Conservation (phyloP, 2,113 vertebrate genomes). For the Callithrix jacchus region DNA sequence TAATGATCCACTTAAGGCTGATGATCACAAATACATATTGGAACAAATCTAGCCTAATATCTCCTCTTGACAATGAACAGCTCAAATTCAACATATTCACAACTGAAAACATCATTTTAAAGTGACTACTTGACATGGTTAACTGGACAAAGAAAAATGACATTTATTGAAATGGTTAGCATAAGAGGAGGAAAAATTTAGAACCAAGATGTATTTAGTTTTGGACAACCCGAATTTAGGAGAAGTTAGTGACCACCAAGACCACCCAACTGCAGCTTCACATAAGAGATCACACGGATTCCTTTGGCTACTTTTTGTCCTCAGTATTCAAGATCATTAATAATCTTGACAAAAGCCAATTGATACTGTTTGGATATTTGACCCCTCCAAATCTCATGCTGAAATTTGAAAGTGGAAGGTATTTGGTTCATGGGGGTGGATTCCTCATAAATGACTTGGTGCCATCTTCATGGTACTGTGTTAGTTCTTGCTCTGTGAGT, state of each 20-base stretch:
- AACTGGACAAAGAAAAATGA: background rate
- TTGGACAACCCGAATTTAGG: too few relatives aligned
- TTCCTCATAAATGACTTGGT: background rate
- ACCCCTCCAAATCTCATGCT: background rate
- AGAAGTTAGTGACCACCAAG: background rate
- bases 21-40: background rate
- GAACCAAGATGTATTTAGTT: too few relatives aligned
- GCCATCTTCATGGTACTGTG: background rate
- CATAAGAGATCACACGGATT: background rate
- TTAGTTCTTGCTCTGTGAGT: background rate
- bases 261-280: background rate
- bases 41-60: background rate
- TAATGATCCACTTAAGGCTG: background rate
- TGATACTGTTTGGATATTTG: background rate
- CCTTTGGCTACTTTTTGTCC: background rate
- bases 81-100: background rate
- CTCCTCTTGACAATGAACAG: background rate
- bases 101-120: background rate
- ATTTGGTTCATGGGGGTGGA: background rate
- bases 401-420: background rate
- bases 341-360: background rate
- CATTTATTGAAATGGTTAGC: too few relatives aligned
- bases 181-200: too few relatives aligned
- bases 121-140: background rate
- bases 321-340: background rate